Percentiles rank a stretch among this genome's conserved stretches.
Conservation (phyloP, 2,888 invertebrate species). For the Diabrotica balteata region DNA sequence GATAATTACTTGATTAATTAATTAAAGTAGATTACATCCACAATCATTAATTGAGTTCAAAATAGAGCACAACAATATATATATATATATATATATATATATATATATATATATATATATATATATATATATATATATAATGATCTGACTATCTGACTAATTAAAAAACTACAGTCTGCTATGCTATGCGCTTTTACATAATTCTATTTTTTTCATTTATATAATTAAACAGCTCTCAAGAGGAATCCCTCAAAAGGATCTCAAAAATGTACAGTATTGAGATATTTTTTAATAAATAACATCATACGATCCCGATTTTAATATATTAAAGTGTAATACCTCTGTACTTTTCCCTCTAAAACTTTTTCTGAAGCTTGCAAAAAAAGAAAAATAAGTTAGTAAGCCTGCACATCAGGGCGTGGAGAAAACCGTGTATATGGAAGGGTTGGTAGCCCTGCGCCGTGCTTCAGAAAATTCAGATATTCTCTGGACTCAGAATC, state of each 20-base stretch:
- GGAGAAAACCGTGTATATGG: slow-evolving; percentile 50
- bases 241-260: slow-evolving; percentile 19
- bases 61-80: no score
- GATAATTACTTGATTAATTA: no score
- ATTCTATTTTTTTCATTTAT: slow-evolving; percentile 3
- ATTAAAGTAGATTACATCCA: no score
- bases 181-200: no score
- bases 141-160: no score
- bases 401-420: slow-evolving; percentile 58
- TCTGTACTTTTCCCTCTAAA: slow-evolving; percentile 42
- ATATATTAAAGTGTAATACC: slow-evolving; percentile 36
- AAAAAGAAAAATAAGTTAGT: slow-evolving; percentile 56
- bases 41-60: no score
- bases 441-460: slow-evolving; percentile 45
- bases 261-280: slow-evolving; percentile 18
- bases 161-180: no score
- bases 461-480: slow-evolving; percentile 31
- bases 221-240: slow-evolving; percentile 12
- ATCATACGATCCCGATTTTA: slow-evolving; percentile 29
- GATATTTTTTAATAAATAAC: slow-evolving; percentile 39
- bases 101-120: no score
- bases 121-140: no score
- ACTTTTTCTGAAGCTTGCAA: slow-evolving; percentile 48
- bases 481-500: slow-evolving; percentile 47
- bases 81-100: no score